Base-by-base conservation (phyloP, 2,797 vertebrate genomes). In the Taenioides sp. region DNA sequence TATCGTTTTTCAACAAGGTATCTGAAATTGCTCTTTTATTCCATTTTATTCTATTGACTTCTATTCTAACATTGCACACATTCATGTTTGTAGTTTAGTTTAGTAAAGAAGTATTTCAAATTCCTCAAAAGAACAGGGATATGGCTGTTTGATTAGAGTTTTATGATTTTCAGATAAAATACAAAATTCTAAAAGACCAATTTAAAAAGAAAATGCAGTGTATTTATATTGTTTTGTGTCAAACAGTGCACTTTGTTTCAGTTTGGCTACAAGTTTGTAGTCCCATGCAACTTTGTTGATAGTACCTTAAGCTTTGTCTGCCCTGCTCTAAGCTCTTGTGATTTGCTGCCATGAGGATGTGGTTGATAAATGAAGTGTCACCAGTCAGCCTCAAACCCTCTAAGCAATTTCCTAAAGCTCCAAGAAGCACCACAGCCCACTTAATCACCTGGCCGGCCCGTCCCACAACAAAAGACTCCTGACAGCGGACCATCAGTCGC, bases 341-440 rank as follows among this genome's bases (percentile, higher is more conserved):
- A 80, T 81, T 85, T 74, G 77, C 69, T 74, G 64, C 80, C 78
- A 82, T 73, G 0, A 37, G 69, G 73, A 72, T 40, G 54, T 64
- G 25, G 80, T 60, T 87, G 76, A 86, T 81, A 73, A 76, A 88
- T 86, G 69, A 81, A 80, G 77, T 79, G 74, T 79, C 82, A 72
- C 78, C 67, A 20, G 63, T 37, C 64, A 71, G 34, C 73, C 68
- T 72, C 57, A 1, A 58, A 23, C 60, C 69, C 70, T 72, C 66
- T 67, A 80, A 79, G 81, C 79, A 84, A 80, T 81, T 73, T 69
- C 60, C 67, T 57, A 61, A 76, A 76, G 75, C 79, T 63, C 49
- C 18, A 7, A 75, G 72, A 77, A 7, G 58, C 1, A 43, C 9
- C 4, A 58, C 70, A 58, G 54, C 43, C 17, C 72, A 63, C 16